Evolutionary conservation across 2,888 invertebrate species (phyloP), one percentile per base, ranked within the genome.

Genomic region (Pandemis heparana): DNA sequence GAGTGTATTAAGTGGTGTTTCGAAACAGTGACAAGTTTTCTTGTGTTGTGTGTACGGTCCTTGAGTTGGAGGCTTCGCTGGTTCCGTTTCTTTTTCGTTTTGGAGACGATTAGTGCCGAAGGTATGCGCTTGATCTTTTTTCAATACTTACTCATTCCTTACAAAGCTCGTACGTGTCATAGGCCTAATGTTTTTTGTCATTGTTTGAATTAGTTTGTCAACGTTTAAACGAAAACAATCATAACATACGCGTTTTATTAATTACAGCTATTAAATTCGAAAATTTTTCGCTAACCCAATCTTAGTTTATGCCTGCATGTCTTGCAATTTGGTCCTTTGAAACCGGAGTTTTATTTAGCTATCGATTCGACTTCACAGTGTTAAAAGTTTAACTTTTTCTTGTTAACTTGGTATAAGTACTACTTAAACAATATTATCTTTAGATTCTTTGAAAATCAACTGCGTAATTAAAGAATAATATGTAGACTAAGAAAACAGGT

Each of bases 21-120:
- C 84, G 87, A 89, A 92, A 91, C 79, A 89, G 92, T 92, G 92
- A 90, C 88, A 89, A 92, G 85, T 90, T 92, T 89, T 89, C 87
- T 89, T 84, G 87, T 90, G 88, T 86, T 87, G 85, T 88, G 88
- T 83, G 82, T 87, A 82, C 84, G 82, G 87, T 90, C 91, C 92
- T 93, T 92, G 91, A 88, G 79, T 89, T 82, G 91, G 91, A 94
- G 93, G 93, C 92, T 94, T 89, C 79, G 80, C 80, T 83, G 79
- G 83, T 87, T 80, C 82, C 85, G 87, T 81, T 83, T 86, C 85
- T 87, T 82, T 78, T 82, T 83, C 78, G 80, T 87, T 87, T 87
- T 83, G 82, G 82, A 82, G 82, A 81, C 84, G 81, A 83, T 86
- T 84, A 83, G 83, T 87, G 84, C 81, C 83, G 86, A 89, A 91